A percentile compares a stretch with the other conserved stretches of the same genome.
phyloP scores from a whole-genome alignment of 2,888 invertebrate genomes.

The Ptilodon capucinus region DNA sequence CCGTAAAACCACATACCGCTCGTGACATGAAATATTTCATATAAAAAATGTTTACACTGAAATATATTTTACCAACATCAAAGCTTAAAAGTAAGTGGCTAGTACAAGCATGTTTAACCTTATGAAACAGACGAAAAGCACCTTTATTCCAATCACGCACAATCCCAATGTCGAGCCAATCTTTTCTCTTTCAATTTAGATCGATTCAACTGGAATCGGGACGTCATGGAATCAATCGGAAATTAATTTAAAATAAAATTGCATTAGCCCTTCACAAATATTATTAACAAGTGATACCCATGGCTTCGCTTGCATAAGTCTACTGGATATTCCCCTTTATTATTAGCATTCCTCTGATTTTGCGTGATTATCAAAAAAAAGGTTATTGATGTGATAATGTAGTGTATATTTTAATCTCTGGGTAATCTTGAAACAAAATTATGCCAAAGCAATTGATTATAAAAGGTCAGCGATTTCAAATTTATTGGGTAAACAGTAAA shows the following conservation, averaged over 20 bases:
- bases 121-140: background rate
- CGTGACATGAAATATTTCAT: background rate
- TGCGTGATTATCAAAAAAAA: too few relatives aligned
- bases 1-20: background rate
- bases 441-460: too few relatives aligned
- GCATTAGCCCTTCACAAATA: too few relatives aligned
- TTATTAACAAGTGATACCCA: too few relatives aligned
- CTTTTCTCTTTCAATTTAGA: background rate
- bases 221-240: background rate
- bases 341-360: too few relatives aligned
- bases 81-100: background rate
- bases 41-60: background rate
- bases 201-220: background rate
- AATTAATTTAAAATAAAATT: background rate
- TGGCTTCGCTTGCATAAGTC: too few relatives aligned
- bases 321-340: too few relatives aligned
- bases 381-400: too few relatives aligned
- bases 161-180: background rate
- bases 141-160: background rate
- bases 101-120: background rate
- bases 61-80: background rate
- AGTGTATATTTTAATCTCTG: too few relatives aligned
- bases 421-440: too few relatives aligned
- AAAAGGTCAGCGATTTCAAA: too few relatives aligned
- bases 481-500: too few relatives aligned